Conservation (phyloP, 2,888 invertebrate species). For the Parasteatoda lunata region DNA sequence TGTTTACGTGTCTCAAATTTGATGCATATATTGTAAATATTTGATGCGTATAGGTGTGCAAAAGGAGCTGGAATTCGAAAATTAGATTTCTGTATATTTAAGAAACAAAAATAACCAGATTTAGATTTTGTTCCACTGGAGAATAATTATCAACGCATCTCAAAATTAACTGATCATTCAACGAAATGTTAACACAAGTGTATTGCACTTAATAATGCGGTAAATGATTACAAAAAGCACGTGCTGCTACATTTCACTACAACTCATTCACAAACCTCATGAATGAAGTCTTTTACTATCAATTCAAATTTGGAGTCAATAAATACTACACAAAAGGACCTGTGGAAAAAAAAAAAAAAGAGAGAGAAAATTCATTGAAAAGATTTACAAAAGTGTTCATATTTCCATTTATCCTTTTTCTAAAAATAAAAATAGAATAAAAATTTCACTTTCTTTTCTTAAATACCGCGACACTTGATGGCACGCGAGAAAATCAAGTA, state of each 20-base stretch:
- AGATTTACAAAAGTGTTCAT: not conserved
- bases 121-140: no score
- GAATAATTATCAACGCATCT: no score
- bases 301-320: not conserved
- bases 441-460: constrained; percentile 6
- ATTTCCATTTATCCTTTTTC: not conserved
- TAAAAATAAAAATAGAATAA: not conserved
- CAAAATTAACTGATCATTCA: no score
- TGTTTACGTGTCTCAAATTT: no score
- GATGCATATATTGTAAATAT: no score
- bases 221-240: not conserved
- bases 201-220: no score
- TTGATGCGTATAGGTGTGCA: no score
- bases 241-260: not conserved
- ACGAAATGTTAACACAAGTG: no score
- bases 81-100: no score
- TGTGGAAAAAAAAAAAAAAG: not conserved
- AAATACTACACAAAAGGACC: constrained; percentile 18
- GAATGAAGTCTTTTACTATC: not conserved
- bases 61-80: no score
- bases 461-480: not conserved
- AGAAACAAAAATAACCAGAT: no score
- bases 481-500: constrained; percentile 26
- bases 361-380: not conserved
- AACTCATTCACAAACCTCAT: not conserved